Evolutionary conservation across 1,140 invertebrate genomes (phyloP).

Genomic region (Globodera rostochiensis): DNA sequence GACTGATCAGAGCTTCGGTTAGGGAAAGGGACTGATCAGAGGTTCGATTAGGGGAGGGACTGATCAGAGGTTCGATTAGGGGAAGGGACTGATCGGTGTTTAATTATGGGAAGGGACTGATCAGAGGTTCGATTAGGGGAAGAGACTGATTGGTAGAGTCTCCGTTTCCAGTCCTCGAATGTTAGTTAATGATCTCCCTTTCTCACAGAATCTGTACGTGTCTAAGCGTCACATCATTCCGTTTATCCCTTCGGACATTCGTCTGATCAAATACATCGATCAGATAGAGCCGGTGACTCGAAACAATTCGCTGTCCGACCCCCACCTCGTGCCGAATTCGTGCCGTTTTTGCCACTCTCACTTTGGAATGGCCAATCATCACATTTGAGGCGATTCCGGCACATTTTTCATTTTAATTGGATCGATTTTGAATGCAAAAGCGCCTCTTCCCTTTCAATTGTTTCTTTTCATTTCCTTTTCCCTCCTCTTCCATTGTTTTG

Average conservation of each 20-base stretch:
- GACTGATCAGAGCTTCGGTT: background rate
- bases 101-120: no score
- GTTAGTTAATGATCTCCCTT: background rate
- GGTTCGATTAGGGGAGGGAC: background rate
- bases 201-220: slow-evolving; percentile 53
- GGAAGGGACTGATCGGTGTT: background rate
- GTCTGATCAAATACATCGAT: slow-evolving; percentile 63
- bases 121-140: no score
- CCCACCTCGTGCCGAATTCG: slow-evolving; percentile 52
- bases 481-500: background rate
- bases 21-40: background rate
- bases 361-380: slow-evolving; percentile 56
- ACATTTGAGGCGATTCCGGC: slow-evolving; percentile 13
- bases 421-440: no score
- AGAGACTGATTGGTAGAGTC: background rate
- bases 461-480: background rate
- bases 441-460: background rate
- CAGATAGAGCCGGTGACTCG: slow-evolving; percentile 50
- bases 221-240: slow-evolving; percentile 64
- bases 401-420: background rate
- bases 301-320: slow-evolving; percentile 31
- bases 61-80: background rate
- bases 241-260: slow-evolving; percentile 65
- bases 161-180: no score
- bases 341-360: slow-evolving; percentile 64